Evolutionary conservation across 2,113 vertebrate genomes (phyloP).

Genomic region (Pituophis catenifer): DNA sequence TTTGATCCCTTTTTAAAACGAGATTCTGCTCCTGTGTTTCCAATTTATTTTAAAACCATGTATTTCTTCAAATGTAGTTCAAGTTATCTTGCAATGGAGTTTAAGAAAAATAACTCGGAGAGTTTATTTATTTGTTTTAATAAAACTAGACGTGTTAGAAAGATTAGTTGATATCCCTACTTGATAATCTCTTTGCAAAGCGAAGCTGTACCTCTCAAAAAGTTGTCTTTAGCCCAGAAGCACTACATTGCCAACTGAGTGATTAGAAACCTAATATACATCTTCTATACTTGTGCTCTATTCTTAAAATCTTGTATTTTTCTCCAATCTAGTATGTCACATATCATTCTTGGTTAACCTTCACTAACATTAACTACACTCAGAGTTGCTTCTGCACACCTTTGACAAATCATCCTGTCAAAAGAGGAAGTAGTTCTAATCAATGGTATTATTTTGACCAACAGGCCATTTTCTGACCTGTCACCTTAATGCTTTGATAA

Average conservation of each 20-base stretch:
- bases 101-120: neutral
- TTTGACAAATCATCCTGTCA: constrained; percentile 20
- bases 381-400: neutral
- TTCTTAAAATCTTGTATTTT: neutral
- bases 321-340: neutral
- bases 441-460: neutral
- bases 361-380: neutral
- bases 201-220: neutral
- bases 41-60: neutral
- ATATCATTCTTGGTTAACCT: neutral
- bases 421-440: constrained; percentile 18
- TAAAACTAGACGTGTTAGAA: neutral
- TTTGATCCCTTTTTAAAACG: neutral
- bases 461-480: constrained; percentile 6
- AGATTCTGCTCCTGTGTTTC: neutral
- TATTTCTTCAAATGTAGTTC: neutral
- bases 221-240: neutral
- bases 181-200: no score
- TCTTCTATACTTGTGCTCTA: neutral
- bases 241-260: neutral
- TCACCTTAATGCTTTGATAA: neutral
- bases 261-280: neutral
- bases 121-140: neutral
- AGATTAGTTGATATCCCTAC: neutral
- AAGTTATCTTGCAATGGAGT: neutral